These are phyloP conservation scores for Pterobdella sp. DNA, from an alignment of 2,888 invertebrate species.

Conservation along the genomic window DNA sequence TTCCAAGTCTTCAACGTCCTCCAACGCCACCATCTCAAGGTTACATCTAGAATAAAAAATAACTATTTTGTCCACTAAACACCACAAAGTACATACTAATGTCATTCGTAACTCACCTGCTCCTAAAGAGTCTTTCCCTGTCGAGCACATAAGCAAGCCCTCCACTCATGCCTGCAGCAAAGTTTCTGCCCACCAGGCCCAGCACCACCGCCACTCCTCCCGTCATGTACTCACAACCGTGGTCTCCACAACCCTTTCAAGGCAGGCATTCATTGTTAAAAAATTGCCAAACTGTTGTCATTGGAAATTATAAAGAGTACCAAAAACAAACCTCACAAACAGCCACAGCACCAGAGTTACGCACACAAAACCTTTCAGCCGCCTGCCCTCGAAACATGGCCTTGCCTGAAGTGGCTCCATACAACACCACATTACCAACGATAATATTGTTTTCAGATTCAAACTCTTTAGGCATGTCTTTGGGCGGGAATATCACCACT, in stretches of 20 bases:
- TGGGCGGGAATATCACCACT: constrained; percentile 83
- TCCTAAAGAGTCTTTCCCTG: constrained; percentile 49
- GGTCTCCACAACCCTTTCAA: constrained; percentile 81
- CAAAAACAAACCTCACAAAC: constrained; percentile 85
- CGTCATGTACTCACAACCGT: constrained; percentile 99
- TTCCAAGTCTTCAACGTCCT: constrained; percentile 68
- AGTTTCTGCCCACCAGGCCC: constrained; percentile 90
- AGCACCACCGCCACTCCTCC: constrained; percentile 83
- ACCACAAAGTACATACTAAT: neutral
- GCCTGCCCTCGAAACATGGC: constrained; percentile 75
- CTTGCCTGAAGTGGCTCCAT: constrained; percentile 88
- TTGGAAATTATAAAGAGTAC: no score
- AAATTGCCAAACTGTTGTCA: no score
- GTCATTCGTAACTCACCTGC: neutral
- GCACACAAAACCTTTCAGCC: constrained; percentile 93
- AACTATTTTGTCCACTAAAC: neutral
- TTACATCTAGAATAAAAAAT: constrained; percentile 61
- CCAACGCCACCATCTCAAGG: constrained; percentile 83
- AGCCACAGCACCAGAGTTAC: constrained; percentile 90
- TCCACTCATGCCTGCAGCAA: constrained; percentile 98
- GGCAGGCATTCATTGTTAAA: neutral
- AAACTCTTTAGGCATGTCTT: constrained; percentile 64
- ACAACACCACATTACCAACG: constrained; percentile 93
- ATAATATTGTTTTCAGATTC: constrained; percentile 89
- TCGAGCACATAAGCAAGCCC: constrained; percentile 92